Base-by-base conservation (phyloP, 2,113 vertebrate genomes). In the Meleagris gallopavo region DNA sequence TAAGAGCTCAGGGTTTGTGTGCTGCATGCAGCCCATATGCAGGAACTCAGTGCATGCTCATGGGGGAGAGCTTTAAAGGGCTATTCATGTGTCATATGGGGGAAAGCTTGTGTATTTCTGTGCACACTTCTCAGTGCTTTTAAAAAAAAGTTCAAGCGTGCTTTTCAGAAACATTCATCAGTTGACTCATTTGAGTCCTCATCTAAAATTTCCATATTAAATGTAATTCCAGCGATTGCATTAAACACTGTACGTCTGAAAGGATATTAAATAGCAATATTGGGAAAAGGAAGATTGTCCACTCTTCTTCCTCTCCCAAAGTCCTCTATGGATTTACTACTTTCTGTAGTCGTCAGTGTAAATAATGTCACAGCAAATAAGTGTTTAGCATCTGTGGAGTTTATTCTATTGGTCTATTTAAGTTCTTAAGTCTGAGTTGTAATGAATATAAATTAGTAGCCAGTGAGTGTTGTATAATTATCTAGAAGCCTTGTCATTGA, bases 401-500 rank as follows among this genome's bases (percentile, higher is more conserved):
- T 97, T 96, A 95, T 95, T 90, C 93, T 83, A 92, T 92, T 86
- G 72, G 67, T 85, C 88, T 93, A 89, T 83, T 84, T 91, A 90
- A 78, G 88, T 91, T 96, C 81, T 96, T 95, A 91, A 93, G 54
- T 74, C 90, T 92, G 94, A 96, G 55, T 95, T 96, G 94, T 94
- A 94, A 94, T 85, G 83, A 90, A 79, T 93, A 90, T 92, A 93
- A 94, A 94, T 94, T 97, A 95, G 78, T 80, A 90, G 88, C 60
- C 86, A 93, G 80, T 93, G 95, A 96, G 94, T 93, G 94, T 95
- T 97, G 92, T 96, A 96, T 94, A 96, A 94, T 95, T 80, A 87
- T 94, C 55, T 85, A 75, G 86, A 96, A 93, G 80, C 81, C 78
- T 94, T 90, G 93, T 79, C 92, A 87, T 10, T 92, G 88, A 92